Conservation (phyloP, 2,888 invertebrate genomes). For the Netelia melanura region DNA sequence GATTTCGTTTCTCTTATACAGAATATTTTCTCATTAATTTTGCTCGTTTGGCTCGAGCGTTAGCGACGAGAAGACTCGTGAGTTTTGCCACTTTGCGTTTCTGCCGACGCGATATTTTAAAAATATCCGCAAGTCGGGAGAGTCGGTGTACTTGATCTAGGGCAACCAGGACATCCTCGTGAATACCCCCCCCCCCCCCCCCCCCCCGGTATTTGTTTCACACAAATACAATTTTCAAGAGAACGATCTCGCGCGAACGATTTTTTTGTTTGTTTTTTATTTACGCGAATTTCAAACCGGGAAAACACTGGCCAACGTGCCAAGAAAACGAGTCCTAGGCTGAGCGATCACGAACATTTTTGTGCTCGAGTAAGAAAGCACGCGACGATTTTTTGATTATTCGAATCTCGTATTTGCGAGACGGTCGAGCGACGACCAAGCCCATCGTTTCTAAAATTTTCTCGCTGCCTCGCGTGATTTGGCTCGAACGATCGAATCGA, state of each 20-base stretch:
- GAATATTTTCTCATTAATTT: no score
- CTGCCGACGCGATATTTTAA: conserved; percentile 77
- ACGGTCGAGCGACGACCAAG: not conserved
- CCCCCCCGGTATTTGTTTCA: not conserved
- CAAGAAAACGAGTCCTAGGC: conserved; percentile 36
- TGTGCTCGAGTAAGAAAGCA: not conserved
- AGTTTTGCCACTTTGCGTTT: conserved; percentile 41
- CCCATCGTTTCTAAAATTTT: not conserved
- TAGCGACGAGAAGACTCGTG: not conserved
- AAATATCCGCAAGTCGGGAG: conserved; percentile 75
- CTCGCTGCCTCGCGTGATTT: not conserved
- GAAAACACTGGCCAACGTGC: conserved; percentile 60
- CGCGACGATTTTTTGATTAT: not conserved
- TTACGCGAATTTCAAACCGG: conserved; percentile 54
- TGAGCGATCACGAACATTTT: not conserved
- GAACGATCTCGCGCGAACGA: conserved; percentile 15
- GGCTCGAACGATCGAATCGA: not conserved
- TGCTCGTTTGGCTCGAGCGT: not conserved
- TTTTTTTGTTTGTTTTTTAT: conserved; percentile 21
- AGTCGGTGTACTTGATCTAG: conserved; percentile 80
- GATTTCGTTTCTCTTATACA: no score
- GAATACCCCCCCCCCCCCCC: no score
- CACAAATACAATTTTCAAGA: not conserved
- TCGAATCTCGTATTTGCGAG: not conserved
- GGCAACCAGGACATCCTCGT: conserved; percentile 81